These are phyloP conservation scores for Eumacrocentrus americanus DNA, from an alignment of 2,888 invertebrate species.

Conservation along the genomic window DNA sequence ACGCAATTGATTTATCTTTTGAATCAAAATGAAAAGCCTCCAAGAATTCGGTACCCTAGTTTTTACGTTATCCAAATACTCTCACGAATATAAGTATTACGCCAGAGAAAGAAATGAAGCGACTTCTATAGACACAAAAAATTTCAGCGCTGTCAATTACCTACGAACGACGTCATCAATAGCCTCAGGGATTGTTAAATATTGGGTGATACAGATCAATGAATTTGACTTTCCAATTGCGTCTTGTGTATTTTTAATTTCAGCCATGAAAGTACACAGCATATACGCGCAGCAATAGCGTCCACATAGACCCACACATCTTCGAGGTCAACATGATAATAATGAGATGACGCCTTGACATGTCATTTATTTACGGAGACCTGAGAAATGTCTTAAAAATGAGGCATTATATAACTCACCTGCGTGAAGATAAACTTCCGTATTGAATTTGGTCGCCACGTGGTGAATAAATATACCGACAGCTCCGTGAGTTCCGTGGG, in stretches of 20 bases:
- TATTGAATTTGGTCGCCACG: slow-evolving; percentile 68
- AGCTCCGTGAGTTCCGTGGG: slow-evolving; percentile 77
- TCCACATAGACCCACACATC: too few relatives aligned
- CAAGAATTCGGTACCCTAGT: neutral
- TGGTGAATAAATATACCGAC: slow-evolving; percentile 68
- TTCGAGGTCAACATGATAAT: too few relatives aligned
- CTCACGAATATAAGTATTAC: neutral
- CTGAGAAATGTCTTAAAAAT: too few relatives aligned
- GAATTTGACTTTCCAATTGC: neutral
- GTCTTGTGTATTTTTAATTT: neutral
- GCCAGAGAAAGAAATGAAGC: neutral
- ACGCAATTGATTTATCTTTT: neutral
- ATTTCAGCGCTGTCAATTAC: neutral
- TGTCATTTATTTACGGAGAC: too few relatives aligned
- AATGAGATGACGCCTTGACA: too few relatives aligned
- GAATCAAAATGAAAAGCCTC: neutral
- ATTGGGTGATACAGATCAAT: neutral
- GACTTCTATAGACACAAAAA: neutral
- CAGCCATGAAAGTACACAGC: too few relatives aligned
- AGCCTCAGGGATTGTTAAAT: neutral
- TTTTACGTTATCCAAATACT: neutral
- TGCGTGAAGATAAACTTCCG: slow-evolving; percentile 69
- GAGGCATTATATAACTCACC: slow-evolving; percentile 65
- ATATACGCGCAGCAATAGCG: too few relatives aligned
- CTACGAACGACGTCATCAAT: neutral